These are phyloP conservation scores for Drosophila yooni DNA, from an alignment of 2,888 invertebrate species.

Conservation along the genomic window DNA sequence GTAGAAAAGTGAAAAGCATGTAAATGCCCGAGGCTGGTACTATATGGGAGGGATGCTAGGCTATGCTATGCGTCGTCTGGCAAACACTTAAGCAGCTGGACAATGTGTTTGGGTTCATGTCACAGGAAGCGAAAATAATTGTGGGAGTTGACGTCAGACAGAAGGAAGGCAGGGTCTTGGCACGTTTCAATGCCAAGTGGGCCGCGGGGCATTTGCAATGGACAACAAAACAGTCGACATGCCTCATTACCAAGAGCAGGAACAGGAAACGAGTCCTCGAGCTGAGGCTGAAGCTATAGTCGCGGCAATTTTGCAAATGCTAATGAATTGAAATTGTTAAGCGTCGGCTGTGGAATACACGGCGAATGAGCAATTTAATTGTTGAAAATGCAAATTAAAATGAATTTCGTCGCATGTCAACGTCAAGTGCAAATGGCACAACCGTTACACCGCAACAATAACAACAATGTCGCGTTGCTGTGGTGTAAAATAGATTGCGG, in stretches of 20 bases:
- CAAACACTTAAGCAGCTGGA: slow-evolving; percentile 76
- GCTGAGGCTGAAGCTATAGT: slow-evolving; percentile 8
- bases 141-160: slow-evolving; percentile 45
- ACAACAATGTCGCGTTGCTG: slow-evolving; percentile 35
- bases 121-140: slow-evolving; percentile 56
- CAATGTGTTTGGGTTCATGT: slow-evolving; percentile 50
- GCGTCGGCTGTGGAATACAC: slow-evolving; percentile 27
- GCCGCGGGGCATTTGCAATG: slow-evolving; percentile 51
- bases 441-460: slow-evolving; percentile 34
- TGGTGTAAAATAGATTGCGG: slow-evolving; percentile 22
- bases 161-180: slow-evolving; percentile 13
- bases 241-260: slow-evolving; percentile 47
- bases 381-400: slow-evolving; percentile 52
- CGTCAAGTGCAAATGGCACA: slow-evolving; percentile 75
- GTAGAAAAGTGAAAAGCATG: slow-evolving; percentile 75
- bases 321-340: slow-evolving; percentile 75
- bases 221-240: slow-evolving; percentile 30
- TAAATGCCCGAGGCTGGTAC: slow-evolving; percentile 62
- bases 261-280: slow-evolving; percentile 42
- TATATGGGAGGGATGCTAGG: slow-evolving; percentile 21
- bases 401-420: slow-evolving; percentile 62
- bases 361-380: slow-evolving; percentile 72
- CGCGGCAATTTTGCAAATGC: slow-evolving; percentile 54
- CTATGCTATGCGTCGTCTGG: slow-evolving; percentile 41
- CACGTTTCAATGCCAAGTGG: slow-evolving; percentile 60